phyloP scores from a whole-genome alignment of 2,113 vertebrate genomes.

The Phylloscopus trochilus region DNA sequence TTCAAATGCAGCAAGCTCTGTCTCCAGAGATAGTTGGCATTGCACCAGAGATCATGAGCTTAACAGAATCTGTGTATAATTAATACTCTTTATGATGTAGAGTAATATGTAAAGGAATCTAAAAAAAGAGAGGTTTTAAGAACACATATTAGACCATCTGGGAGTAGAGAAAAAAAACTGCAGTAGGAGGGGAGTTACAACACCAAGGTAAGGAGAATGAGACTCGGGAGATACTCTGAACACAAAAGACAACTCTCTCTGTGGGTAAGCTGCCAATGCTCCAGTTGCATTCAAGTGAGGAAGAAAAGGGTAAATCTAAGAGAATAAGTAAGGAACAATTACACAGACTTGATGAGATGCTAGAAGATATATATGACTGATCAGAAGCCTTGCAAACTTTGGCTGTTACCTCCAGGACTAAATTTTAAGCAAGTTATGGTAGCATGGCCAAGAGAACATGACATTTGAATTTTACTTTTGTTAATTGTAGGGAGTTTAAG shows the following conservation, averaged over 20 bases:
- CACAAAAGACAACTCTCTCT: background rate
- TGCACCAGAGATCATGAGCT: slow-evolving; percentile 1
- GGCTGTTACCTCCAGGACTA: background rate
- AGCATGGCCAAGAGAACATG: background rate
- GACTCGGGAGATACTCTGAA: background rate
- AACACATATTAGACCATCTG: background rate
- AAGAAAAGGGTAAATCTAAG: background rate
- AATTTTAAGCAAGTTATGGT: background rate
- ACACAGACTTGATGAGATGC: background rate
- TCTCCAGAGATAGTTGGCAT: slow-evolving; percentile 9
- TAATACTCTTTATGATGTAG: background rate
- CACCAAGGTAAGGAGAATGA: background rate
- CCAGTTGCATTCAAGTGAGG: background rate
- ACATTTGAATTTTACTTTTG: background rate
- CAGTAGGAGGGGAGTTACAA: background rate
- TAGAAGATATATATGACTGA: background rate
- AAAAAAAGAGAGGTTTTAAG: slow-evolving; percentile 31
- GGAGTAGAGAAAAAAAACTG: background rate
- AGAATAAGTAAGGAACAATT: background rate
- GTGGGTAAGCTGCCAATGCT: background rate
- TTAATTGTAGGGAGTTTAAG: background rate
- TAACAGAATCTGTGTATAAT: slow-evolving; percentile 29
- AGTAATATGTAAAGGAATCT: background rate
- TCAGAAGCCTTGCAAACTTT: background rate
- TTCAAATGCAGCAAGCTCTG: background rate